Conservation (phyloP, 1,140 invertebrate species). For the Atopsyche davidsoni region DNA sequence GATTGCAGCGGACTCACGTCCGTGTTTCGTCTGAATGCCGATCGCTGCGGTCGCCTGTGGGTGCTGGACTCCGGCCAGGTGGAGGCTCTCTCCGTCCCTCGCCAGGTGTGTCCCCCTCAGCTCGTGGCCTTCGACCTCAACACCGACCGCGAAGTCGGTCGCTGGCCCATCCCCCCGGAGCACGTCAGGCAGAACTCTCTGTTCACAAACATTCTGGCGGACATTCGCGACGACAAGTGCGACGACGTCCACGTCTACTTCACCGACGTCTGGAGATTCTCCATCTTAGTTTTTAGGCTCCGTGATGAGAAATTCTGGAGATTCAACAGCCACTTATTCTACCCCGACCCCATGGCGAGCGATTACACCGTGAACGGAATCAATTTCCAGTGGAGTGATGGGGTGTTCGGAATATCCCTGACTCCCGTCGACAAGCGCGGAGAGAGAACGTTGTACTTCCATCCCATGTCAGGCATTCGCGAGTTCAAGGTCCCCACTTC, state of each 20-base stretch:
- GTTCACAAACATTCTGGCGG: slow-evolving; percentile 67
- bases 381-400: slow-evolving; percentile 76
- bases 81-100: slow-evolving; percentile 60
- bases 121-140: slow-evolving; percentile 67
- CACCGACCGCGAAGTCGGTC: slow-evolving; percentile 56
- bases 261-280: slow-evolving; percentile 71
- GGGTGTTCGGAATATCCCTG: slow-evolving; percentile 69
- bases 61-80: slow-evolving; percentile 71
- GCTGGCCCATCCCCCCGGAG: slow-evolving; percentile 57
- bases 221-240: slow-evolving; percentile 58
- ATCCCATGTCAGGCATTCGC: slow-evolving; percentile 70
- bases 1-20: slow-evolving; percentile 65
- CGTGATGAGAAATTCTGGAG: slow-evolving; percentile 62
- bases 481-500: slow-evolving; percentile 67
- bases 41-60: slow-evolving; percentile 67
- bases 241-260: slow-evolving; percentile 62
- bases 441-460: slow-evolving; percentile 65
- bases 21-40: slow-evolving; percentile 68
- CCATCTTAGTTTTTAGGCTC: slow-evolving; percentile 63
- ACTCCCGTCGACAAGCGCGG: slow-evolving; percentile 50
- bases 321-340: slow-evolving; percentile 67
- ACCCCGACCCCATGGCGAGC: slow-evolving; percentile 67
- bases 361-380: slow-evolving; percentile 63
- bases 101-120: slow-evolving; percentile 64
- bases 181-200: slow-evolving; percentile 66